Base-by-base conservation (phyloP, 2,888 invertebrate genomes). In the Melolontha melolontha region DNA sequence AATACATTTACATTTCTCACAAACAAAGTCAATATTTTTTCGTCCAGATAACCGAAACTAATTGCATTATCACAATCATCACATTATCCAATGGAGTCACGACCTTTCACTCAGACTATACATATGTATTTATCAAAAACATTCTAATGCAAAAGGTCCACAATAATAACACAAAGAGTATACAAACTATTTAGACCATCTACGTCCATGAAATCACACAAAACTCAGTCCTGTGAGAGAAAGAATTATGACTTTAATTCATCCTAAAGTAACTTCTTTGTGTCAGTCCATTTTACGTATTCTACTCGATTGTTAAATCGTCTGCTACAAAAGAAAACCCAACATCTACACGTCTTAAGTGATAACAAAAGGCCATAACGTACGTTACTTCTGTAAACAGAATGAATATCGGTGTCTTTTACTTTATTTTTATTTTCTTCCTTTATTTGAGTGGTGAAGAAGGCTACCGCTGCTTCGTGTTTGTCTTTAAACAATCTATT, bases 401-500 rank as follows among this genome's bases (percentile, higher is more conserved):
- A 39, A 11, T 14, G 40, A 16, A 40, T 34, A 40, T 54, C 40
- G 54, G 54, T 40, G 17, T 17, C 29, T 29, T 54, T 40, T 17
- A 14, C 16, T 39, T 14, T 54, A 40, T 40, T 29, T 6, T 40
- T 39, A 11, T 40, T 11, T 16, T 54, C 40, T 2, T 14, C 54
- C 39, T 54, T 54, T 54, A 54, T 54, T 54, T 54, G 54, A 54
- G 17, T 10, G 7, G 34, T 14, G 14, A 47, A 44, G 44, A 59
- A 12, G 59, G 16, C 29, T 44, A 42, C 42, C 44, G 44, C 39
- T 42, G 17, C 50, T 49, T 40, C 39, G 47, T 66, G 59, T 69
- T 69, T 71, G 69, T 29, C 44, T 72, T 72, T 71, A 72, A 72
- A 72, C 71, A 72, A 70, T 69, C 71, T 71, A 34, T 34, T 34